phyloP scores from a whole-genome alignment of 2,113 vertebrate species.

The Equus quagga region DNA sequence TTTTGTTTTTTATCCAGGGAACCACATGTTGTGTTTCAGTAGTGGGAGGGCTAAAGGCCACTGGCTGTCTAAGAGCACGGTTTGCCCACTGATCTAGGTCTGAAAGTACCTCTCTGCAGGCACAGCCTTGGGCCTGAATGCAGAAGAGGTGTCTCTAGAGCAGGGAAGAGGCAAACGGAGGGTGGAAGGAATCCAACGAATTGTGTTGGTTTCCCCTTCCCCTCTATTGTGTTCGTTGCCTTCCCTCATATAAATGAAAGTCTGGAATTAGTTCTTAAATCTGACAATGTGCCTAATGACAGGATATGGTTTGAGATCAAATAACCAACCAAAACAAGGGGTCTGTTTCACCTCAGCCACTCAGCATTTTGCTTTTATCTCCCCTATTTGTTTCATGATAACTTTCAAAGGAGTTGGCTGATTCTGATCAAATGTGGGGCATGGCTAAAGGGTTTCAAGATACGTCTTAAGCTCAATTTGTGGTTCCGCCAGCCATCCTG shows the following conservation, averaged over 20 bases:
- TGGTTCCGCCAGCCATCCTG: slow-evolving; percentile 72
- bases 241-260: slow-evolving; percentile 66
- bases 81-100: not conserved
- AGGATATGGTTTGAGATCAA: slow-evolving; percentile 79
- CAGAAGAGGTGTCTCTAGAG: not conserved
- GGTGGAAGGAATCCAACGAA: not conserved
- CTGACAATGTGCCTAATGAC: slow-evolving; percentile 78
- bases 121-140: not conserved
- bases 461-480: slow-evolving; percentile 79
- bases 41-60: not conserved
- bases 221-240: not conserved
- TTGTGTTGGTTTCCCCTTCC: not conserved
- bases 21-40: not conserved
- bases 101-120: not conserved
- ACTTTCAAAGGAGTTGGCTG: slow-evolving; percentile 78
- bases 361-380: slow-evolving; percentile 78
- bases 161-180: not conserved
- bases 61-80: not conserved
- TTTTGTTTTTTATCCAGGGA: not conserved
- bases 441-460: slow-evolving; percentile 77
- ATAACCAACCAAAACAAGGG: slow-evolving; percentile 79
- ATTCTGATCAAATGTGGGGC: slow-evolving; percentile 76
- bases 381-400: slow-evolving; percentile 81
- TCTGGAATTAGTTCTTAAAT: slow-evolving; percentile 80
- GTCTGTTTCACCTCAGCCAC: slow-evolving; percentile 77